These are phyloP conservation scores for Myotis lucifugus DNA, from an alignment of 2,113 vertebrate genomes.

Conservation along the genomic window DNA sequence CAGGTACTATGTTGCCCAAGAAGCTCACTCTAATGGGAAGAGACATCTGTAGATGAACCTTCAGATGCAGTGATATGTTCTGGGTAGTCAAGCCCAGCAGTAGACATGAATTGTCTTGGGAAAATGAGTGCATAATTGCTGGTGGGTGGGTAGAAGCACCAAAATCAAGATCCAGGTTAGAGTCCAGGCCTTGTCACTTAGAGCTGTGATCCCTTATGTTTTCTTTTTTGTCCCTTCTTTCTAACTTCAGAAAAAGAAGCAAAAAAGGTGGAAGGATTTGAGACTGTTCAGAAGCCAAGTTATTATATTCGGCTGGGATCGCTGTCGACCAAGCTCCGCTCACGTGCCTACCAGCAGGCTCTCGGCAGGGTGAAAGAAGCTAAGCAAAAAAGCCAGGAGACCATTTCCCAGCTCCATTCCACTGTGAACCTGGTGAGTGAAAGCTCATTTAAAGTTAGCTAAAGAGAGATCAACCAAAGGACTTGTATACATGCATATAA, in stretches of 20 bases:
- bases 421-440: conserved; percentile 91
- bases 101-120: background rate
- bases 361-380: conserved; percentile 87
- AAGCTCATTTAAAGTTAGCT: background rate
- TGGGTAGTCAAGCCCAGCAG: background rate
- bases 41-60: background rate
- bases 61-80: background rate
- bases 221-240: background rate
- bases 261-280: conserved; percentile 86
- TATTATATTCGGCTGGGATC: conserved; percentile 86
- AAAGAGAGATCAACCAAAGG: background rate
- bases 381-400: conserved; percentile 89
- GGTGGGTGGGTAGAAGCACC: background rate
- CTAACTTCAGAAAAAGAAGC: conserved; percentile 85
- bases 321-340: conserved; percentile 86
- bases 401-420: conserved; percentile 89
- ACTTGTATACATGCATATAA: too few relatives aligned
- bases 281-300: conserved; percentile 81
- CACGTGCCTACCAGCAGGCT: conserved; percentile 88
- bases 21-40: background rate
- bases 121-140: background rate
- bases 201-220: background rate
- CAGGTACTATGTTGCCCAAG: background rate
- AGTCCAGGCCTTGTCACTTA: background rate
- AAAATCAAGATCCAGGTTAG: conserved; percentile 1